phyloP scores from a whole-genome alignment of 2,113 vertebrate genomes.

The Ia io region DNA sequence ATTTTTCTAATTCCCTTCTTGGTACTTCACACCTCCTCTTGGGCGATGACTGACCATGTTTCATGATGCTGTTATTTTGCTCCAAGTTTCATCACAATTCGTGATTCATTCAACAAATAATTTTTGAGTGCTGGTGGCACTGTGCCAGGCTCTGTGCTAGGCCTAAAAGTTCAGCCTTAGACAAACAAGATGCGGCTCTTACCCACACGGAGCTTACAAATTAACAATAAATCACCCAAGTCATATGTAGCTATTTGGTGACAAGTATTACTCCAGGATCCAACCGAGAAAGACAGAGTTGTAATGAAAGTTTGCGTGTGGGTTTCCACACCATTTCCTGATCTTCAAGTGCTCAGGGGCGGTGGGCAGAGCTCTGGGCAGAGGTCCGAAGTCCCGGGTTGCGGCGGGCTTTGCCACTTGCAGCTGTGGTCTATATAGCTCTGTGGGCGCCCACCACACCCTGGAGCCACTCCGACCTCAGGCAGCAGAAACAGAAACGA shows the following conservation, averaged over 20 bases:
- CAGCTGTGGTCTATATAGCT: background rate
- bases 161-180: background rate
- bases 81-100: background rate
- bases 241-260: background rate
- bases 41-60: background rate
- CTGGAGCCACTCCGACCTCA: background rate
- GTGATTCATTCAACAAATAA: background rate
- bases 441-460: background rate
- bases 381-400: background rate
- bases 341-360: background rate
- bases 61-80: background rate
- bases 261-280: background rate
- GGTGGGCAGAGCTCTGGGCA: background rate
- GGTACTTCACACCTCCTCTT: background rate
- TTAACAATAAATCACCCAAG: background rate
- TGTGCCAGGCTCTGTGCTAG: background rate
- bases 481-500: background rate
- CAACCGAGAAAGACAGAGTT: background rate
- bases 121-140: background rate
- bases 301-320: background rate
- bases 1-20: background rate
- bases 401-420: background rate
- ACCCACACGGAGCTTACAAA: background rate
- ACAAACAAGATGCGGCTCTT: background rate
- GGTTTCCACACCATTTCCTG: background rate